These are phyloP conservation scores for Lepus timidus DNA, from an alignment of 2,113 vertebrate genomes.

Conservation along the genomic window DNA sequence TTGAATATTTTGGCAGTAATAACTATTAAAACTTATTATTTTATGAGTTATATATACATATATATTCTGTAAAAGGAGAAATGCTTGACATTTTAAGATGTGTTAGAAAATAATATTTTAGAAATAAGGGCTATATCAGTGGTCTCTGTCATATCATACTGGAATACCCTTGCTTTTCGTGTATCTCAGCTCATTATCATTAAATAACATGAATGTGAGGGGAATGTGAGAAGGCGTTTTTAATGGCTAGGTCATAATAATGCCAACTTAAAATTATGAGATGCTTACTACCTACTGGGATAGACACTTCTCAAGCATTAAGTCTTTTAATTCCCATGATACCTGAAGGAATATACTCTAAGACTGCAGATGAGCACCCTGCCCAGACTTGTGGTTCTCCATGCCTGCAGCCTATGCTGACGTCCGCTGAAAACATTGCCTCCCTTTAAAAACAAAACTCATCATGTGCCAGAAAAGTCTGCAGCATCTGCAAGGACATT, in stretches of 20 bases:
- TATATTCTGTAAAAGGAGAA: not conserved
- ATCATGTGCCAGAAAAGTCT: not conserved
- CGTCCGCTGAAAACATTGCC: no score
- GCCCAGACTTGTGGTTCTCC: not conserved
- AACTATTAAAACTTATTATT: slow-evolving; percentile 2
- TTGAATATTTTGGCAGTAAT: slow-evolving; percentile 56
- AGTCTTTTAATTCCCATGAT: not conserved
- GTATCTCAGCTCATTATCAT: not conserved
- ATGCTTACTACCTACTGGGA: not conserved
- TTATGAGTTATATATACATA: not conserved
- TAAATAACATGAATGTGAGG: not conserved
- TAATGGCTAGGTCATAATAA: not conserved
- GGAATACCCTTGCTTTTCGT: not conserved
- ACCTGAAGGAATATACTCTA: not conserved
- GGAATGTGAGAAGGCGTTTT: not conserved
- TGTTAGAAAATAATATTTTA: slow-evolving; percentile 35
- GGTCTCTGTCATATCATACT: not conserved
- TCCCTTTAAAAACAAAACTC: not conserved
- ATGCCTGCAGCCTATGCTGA: not conserved
- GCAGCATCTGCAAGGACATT: not conserved
- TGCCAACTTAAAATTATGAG: not conserved
- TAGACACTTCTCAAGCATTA: not conserved
- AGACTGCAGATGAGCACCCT: not conserved
- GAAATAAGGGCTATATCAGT: not conserved
- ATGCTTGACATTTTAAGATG: slow-evolving; percentile 36